These are phyloP conservation scores for Drosophila picticornis DNA, from an alignment of 2,888 invertebrate genomes.

Conservation along the genomic window DNA sequence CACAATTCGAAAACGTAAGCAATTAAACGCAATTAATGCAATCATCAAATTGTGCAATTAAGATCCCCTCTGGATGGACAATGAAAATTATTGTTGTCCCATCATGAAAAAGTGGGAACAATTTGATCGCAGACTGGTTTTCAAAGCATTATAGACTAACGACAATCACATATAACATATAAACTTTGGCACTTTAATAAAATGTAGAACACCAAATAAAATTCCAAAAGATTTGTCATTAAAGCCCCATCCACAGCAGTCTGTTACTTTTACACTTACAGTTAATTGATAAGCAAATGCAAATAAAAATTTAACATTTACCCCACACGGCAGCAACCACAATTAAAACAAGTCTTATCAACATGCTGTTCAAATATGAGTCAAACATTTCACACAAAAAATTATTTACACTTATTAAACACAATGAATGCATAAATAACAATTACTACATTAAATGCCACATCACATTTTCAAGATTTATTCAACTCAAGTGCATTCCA, in stretches of 20 bases:
- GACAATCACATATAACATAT: neutral
- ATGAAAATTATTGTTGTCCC: neutral
- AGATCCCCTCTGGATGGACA: constrained; percentile 1
- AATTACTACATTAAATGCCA: neutral
- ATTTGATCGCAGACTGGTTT: constrained; percentile 3
- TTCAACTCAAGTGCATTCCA: neutral
- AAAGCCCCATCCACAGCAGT: neutral
- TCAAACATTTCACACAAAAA: neutral
- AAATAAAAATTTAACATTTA: neutral
- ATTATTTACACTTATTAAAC: neutral
- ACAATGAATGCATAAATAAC: neutral
- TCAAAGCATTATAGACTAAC: constrained; percentile 1
- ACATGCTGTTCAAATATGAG: neutral
- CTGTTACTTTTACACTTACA: neutral
- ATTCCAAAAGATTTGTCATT: too few relatives aligned
- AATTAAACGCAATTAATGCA: constrained; percentile 76
- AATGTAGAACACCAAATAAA: neutral
- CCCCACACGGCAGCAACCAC: neutral
- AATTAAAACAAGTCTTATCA: neutral
- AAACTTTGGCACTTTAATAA: neutral
- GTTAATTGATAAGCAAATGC: neutral
- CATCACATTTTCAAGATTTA: neutral
- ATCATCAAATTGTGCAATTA: constrained; percentile 72
- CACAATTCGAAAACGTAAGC: constrained; percentile 62
- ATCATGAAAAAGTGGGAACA: constrained; percentile 4